Evolutionary conservation across 2,113 vertebrate species (phyloP), one percentile per base, ranked within the genome.

Genomic region (Salminus brasiliensis): DNA sequence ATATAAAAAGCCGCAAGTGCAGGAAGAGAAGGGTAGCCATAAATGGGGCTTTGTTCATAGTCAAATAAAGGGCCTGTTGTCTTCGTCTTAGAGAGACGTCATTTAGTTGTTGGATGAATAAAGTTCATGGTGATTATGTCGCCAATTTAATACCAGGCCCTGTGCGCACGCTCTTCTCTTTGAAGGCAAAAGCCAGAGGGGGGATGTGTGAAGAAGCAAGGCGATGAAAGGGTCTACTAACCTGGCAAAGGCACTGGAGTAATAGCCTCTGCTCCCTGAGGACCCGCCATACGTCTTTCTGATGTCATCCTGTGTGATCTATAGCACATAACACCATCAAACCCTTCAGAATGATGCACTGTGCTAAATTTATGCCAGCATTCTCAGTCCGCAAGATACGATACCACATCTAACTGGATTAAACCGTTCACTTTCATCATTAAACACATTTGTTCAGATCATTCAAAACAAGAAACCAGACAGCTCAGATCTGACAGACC

Each of bases 291-390:
- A 95, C 0, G 97, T 99, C 91, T 99, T 99, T 90, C 97, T 96
- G 91, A 99, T 98, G 88, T 99, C 98, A 79, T 99, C 98, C 88
- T 95, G 96, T 72, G 98, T 98, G 91, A 99, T 98, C 98, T 99
- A 90, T 45, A 69, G 41, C 18, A 69, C 52, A 81, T 10, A 30
- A 23, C 15, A 60, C 11, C 60, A n/a, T 39, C 62, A 66, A 39
- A 39, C 7, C 7, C 21, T 39, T 66, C 9, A 66, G 18, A n/a
- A 16, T 23, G 7, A 39, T 36, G 9, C 32, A 16, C 23, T 25
- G 27, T 69, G 43, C 3, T 45, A 49, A 7, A 15, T 76, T 12
- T 39, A 18, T 47, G 30, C 1, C 47, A 49, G 47, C 47, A 21
- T 49, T 49, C 47, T 39, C 4, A 39, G 36, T n/a, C n/a, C n/a